A percentile compares a stretch with the other conserved stretches of the same genome.
Evolutionary conservation across 2,113 vertebrate genomes (phyloP).

Genomic region (Pipra filicauda): DNA sequence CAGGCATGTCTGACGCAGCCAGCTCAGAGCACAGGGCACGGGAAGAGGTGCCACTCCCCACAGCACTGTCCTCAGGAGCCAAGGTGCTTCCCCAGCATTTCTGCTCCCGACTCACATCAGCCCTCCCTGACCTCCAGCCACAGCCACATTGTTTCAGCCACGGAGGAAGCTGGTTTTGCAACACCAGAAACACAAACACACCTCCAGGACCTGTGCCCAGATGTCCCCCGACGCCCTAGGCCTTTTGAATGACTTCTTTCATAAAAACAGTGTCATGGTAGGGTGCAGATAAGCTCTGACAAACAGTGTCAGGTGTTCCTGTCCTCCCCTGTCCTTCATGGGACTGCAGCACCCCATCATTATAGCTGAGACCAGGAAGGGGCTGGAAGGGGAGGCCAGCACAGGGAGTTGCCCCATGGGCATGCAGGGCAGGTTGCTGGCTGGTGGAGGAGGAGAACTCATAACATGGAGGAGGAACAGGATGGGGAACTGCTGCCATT

Average conservation of each 20-base stretch:
- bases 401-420: neutral
- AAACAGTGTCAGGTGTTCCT: neutral
- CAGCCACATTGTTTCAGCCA: neutral
- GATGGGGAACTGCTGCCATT: neutral
- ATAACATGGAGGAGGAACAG: neutral
- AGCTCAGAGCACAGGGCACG: rapidly evolving
- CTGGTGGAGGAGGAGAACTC: neutral
- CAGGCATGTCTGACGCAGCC: neutral
- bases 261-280: neutral
- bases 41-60: neutral
- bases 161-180: neutral
- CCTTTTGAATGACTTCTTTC: neutral
- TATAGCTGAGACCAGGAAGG: neutral
- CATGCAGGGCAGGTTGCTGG: neutral
- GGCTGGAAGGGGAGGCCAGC: neutral
- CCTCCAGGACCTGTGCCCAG: neutral
- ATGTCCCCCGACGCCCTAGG: neutral
- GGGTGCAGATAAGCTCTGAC: neutral
- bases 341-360: neutral
- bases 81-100: neutral
- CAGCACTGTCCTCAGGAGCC: rapidly evolving
- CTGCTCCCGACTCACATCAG: neutral
- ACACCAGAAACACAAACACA: neutral
- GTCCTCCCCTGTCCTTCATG: neutral
- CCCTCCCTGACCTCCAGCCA: neutral